Base-by-base conservation (phyloP, 2,888 invertebrate species). In the Electrophaes corylata region DNA sequence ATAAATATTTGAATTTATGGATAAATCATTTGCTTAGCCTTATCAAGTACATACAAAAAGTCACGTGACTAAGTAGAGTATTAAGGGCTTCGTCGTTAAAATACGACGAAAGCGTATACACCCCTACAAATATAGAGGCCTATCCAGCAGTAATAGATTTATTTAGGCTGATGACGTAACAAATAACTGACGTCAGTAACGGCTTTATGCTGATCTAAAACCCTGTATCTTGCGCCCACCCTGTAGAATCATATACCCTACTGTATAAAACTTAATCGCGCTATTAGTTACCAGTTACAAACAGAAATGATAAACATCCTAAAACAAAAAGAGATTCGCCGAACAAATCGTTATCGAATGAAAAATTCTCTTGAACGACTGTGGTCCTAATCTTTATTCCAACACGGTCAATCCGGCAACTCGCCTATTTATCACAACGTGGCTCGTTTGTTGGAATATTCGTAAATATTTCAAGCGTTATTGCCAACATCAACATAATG, bases 401-500 rank as follows among this genome's bases (percentile, higher is more conserved):
- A 75, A 65, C 79, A 79, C 84, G 89, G 89, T 89, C 91, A 90
- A 88, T 88, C 83, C 83, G 74, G 77, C 73, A 76, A 78, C 77
- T 78, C 76, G 72, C 72, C 86, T 80, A 89, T 91, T 87, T 87
- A 85, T 91, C 91, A 91, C 76, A 63, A 62, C 65, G 69, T 79
- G 82, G 71, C 78, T 85, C 88, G 86, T 90, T 91, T 89, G 87
- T 89, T 86, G 80, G 84, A 80, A 86, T 88, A 88, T 90, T 85
- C 88, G 89, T 90, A 89, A 91, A 91, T 91, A 91, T 91, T 91
- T 88, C 91, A 91, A 83, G 71, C 84, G 84, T 89, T 91, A 91
- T 89, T 88, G 88, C 91, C 76, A 69, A 86, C 81, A 90, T 91
- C 90, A 91, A 88, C 88, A 91, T 90, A 91, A 91, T 91, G 89